Evolutionary conservation across 1,140 invertebrate genomes (phyloP).

Genomic region (Pentalonia nigronervosa): DNA sequence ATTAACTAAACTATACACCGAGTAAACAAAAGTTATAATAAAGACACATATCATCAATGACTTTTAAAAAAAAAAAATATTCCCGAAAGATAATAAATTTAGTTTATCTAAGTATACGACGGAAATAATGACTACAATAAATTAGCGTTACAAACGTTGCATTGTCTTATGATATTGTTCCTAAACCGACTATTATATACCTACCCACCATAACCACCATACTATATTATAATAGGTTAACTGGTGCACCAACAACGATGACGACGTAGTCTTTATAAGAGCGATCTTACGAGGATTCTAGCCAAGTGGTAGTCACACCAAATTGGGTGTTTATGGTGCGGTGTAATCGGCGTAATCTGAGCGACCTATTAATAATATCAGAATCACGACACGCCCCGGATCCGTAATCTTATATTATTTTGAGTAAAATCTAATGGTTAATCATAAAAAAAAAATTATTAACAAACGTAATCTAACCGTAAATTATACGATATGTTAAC

Average conservation of each 20-base stretch:
- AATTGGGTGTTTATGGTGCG: not conserved
- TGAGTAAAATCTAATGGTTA: not conserved
- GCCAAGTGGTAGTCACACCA: not conserved
- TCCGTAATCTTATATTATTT: not conserved
- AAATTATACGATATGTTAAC: too few species aligned
- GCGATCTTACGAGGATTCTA: not conserved
- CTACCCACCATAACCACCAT: not conserved
- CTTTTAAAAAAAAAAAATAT: not conserved
- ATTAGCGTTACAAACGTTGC: not conserved
- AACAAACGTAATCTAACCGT: not conserved
- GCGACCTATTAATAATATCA: not conserved
- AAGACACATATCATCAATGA: not conserved
- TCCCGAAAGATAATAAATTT: not conserved
- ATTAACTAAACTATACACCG: not conserved
- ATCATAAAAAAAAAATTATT: not conserved
- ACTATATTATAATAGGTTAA: not conserved
- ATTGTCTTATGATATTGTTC: conserved; percentile 19
- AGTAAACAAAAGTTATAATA: not conserved
- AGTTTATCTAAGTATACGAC: not conserved
- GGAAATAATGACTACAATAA: not conserved
- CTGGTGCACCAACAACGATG: not conserved
- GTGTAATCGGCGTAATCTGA: not conserved
- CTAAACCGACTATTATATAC: not conserved
- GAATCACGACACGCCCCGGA: not conserved
- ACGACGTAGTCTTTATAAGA: not conserved